Evolutionary conservation across 1,140 invertebrate species (phyloP).

Genomic region (Cydia amplana): DNA sequence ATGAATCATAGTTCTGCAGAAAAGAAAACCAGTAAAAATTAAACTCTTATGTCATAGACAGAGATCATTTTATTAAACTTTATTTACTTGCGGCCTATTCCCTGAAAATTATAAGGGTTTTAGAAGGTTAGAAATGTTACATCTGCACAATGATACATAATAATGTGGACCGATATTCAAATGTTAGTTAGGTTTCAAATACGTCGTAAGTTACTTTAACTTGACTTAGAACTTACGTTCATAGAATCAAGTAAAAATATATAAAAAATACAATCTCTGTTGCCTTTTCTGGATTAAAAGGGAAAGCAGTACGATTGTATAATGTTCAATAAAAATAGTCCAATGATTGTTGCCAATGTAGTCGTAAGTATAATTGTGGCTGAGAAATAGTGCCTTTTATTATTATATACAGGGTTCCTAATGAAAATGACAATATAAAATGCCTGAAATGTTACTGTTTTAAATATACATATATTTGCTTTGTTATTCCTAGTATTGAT

Average conservation of each 20-base stretch:
- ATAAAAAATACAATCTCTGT: slow-evolving; percentile 45
- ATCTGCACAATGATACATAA: not conserved
- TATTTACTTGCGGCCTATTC: no score
- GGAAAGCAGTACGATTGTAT: slow-evolving; percentile 48
- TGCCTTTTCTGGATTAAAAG: slow-evolving; percentile 51
- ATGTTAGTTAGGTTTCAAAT: not conserved
- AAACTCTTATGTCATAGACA: no score
- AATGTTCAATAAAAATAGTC: slow-evolving; percentile 29
- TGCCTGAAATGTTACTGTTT: slow-evolving; percentile 17
- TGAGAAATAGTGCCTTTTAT: slow-evolving; percentile 24
- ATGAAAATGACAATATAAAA: slow-evolving; percentile 23
- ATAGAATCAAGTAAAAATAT: slow-evolving; percentile 39
- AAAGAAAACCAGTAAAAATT: no score
- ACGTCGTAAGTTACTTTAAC: not conserved
- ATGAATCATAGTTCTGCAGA: no score
- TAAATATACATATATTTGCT: slow-evolving; percentile 14
- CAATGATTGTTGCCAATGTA: slow-evolving; percentile 29
- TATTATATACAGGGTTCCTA: slow-evolving; percentile 32
- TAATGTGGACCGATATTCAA: not conserved
- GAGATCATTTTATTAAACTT: no score
- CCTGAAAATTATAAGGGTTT: no score
- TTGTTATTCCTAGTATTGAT: not conserved
- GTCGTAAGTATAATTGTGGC: not conserved
- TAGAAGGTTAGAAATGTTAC: not conserved
- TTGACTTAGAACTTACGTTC: slow-evolving; percentile 40